phyloP scores from a whole-genome alignment of 2,797 vertebrate genomes.

The Trichosurus vulpecula region DNA sequence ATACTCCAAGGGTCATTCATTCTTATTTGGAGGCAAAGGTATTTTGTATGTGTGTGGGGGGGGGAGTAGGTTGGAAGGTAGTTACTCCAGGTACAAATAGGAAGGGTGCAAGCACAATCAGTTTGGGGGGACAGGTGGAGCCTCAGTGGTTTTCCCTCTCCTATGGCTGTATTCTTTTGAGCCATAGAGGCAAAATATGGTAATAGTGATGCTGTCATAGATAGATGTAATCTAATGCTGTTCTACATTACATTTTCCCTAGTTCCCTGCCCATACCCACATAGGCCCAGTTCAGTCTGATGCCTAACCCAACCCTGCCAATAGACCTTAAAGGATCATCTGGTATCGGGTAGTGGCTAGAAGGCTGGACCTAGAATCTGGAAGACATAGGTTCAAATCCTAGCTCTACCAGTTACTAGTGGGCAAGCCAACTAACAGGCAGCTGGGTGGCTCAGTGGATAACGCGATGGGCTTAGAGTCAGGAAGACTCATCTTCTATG shows the following conservation, averaged over 20 bases:
- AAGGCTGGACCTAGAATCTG: background rate
- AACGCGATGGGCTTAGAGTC: background rate
- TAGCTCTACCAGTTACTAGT: background rate
- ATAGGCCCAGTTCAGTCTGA: background rate
- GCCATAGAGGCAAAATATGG: background rate
- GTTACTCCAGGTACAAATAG: background rate
- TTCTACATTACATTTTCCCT: background rate
- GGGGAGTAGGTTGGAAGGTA: background rate
- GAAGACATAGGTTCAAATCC: background rate
- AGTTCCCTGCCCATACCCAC: background rate
- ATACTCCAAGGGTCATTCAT: background rate
- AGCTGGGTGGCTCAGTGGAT: background rate
- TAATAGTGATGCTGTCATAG: background rate
- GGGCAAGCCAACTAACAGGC: background rate
- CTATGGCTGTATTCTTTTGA: background rate
- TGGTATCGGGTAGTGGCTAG: background rate
- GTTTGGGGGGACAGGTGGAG: background rate
- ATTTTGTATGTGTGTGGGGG: background rate
- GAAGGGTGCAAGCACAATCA: background rate
- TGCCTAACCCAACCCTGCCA: background rate
- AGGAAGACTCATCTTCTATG: background rate
- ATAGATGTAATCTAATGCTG: background rate
- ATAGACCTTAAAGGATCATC: background rate
- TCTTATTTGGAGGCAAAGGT: background rate
- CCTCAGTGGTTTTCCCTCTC: background rate